A percentile compares a stretch with the other conserved stretches of the same genome.
Conservation (phyloP, 2,797 vertebrate genomes). For the Coracias cyanogaster region DNA sequence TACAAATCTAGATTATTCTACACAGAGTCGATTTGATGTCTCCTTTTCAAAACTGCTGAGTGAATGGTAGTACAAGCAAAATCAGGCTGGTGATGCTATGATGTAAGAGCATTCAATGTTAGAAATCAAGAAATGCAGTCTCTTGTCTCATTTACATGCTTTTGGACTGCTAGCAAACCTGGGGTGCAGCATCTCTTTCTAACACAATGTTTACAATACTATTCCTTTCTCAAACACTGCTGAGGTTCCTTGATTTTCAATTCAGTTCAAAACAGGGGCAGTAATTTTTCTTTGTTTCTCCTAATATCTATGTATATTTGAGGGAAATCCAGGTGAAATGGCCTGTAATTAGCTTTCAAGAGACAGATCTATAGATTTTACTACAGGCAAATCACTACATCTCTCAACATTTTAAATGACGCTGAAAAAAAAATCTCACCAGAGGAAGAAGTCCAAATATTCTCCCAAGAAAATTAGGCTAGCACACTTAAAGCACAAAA, state of each 20-base stretch:
- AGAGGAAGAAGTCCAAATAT: background rate
- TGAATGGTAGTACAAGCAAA: background rate
- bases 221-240: background rate
- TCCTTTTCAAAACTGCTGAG: background rate
- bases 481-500: conserved; percentile 20
- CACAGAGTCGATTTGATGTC: background rate
- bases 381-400: background rate
- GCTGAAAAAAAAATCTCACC: background rate
- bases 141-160: background rate
- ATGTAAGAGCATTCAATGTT: background rate
- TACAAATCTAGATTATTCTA: background rate
- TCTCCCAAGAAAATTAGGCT: conserved; percentile 6
- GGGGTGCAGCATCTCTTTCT: background rate
- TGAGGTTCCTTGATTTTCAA: background rate
- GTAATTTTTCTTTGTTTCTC: background rate
- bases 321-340: background rate
- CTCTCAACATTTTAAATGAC: background rate
- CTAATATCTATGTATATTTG: background rate
- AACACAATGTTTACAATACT: background rate
- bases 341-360: background rate
- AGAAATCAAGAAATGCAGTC: background rate
- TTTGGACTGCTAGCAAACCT: background rate
- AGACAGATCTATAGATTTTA: background rate
- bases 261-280: background rate
- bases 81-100: background rate